Evolutionary conservation across 2,888 invertebrate species (phyloP), one percentile per base, ranked within the genome.

Genomic region (Meloe dianella): DNA sequence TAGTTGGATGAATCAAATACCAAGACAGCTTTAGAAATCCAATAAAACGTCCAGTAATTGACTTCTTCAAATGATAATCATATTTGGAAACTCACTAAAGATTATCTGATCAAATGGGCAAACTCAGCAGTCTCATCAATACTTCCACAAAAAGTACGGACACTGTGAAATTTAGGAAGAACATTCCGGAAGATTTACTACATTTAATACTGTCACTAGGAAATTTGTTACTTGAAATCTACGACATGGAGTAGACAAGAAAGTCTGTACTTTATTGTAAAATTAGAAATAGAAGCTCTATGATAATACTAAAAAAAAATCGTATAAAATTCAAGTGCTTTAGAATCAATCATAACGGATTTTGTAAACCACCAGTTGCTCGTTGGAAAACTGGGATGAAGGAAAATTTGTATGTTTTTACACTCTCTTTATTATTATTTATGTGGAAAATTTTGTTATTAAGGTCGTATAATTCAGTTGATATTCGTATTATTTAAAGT

Each of bases 11-110:
- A 51, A 29, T 64, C 59, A 66, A 59, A 66, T 62, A 54, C 56
- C 17, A 30, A 60, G 60, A 65, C 63, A 61, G 51, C 56, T 54
- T 30, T 10, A 9, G 20, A 29, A 41, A 64, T 10, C 60, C 35
- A 61, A 66, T 56, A 56, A 60, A 63, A 63, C 56, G 60, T 41
- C 7, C 17, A 17, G n/a, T 66, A 60, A 66, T 66, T 66, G 63
- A 66, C 59, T 66, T 66, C 59, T 38, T 24, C 27, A 62, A 35
- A 58, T 58, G 57, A 59, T 62, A n/a, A n/a, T 41, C 6, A 17
- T n/a, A 17, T 41, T 17, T 41, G n/a, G 17, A 41, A n/a, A 41
- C 5, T 12, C 10, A 41, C 12, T 41, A 6, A 17, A 7, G 9
- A 7, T 47, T 20, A 1, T 20, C 20, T 3, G 20, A 10, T 9